phyloP scores from a whole-genome alignment of 2,888 invertebrate genomes.

The Limenitis camilla region DNA sequence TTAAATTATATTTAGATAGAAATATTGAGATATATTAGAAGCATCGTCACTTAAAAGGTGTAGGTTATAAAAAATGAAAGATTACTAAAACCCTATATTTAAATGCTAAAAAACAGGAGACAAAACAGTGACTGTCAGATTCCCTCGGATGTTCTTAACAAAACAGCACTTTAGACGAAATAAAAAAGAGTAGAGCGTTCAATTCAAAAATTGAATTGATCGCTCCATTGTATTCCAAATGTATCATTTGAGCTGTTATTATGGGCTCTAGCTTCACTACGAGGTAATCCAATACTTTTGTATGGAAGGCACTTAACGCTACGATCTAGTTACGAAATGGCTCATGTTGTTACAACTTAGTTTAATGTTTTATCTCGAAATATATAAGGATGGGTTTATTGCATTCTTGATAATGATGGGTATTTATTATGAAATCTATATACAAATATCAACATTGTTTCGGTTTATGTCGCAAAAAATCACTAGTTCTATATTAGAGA shows the following conservation, averaged over 20 bases:
- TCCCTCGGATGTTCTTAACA: slow-evolving; percentile 70
- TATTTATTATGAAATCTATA: slow-evolving; percentile 14
- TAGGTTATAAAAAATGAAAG: slow-evolving; percentile 16
- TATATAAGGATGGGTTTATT: slow-evolving; percentile 25
- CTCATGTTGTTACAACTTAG: slow-evolving; percentile 43
- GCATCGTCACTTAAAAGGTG: slow-evolving; percentile 6
- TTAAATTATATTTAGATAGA: not conserved
- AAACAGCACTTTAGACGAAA: slow-evolving; percentile 73
- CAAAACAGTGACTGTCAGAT: slow-evolving; percentile 74
- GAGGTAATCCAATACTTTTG: slow-evolving; percentile 74
- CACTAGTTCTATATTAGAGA: not conserved
- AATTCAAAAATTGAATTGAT: slow-evolving; percentile 76
- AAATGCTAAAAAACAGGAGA: slow-evolving; percentile 55
- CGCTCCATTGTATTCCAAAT: slow-evolving; percentile 75
- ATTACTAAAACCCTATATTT: slow-evolving; percentile 37
- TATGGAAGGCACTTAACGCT: slow-evolving; percentile 71
- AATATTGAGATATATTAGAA: slow-evolving; percentile 16
- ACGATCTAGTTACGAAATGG: slow-evolving; percentile 50
- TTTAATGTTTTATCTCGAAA: slow-evolving; percentile 39
- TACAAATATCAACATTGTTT: slow-evolving; percentile 25
- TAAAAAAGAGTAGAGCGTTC: slow-evolving; percentile 70
- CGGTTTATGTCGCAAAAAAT: not conserved
- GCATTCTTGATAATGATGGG: slow-evolving; percentile 12
- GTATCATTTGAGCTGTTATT: slow-evolving; percentile 76
- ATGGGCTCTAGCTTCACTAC: slow-evolving; percentile 67